Evolutionary conservation across 1,140 invertebrate genomes (phyloP).

Genomic region (Heliconius eleuchia): DNA sequence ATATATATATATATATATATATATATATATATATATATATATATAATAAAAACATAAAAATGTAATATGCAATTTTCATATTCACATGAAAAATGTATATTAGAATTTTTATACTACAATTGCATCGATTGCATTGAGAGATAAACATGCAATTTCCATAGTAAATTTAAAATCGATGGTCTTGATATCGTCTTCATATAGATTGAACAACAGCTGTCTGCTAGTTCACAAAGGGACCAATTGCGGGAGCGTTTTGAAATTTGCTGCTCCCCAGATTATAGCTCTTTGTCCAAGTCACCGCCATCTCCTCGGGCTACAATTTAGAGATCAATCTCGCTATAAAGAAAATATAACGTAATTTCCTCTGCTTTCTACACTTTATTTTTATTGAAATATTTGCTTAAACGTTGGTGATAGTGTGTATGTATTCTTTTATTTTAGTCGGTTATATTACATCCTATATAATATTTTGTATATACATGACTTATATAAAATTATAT

Average conservation of each 20-base stretch:
- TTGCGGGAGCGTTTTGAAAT: slow-evolving; percentile 25
- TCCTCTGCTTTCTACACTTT: not conserved
- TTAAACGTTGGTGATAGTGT: no score
- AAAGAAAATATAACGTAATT: slow-evolving; percentile 1
- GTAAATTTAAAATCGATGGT: not conserved
- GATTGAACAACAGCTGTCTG: slow-evolving; percentile 15
- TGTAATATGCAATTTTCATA: no score
- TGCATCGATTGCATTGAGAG: not conserved
- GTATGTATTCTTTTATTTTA: no score
- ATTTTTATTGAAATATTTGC: not conserved
- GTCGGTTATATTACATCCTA: no score
- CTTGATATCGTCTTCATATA: not conserved
- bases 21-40: no score
- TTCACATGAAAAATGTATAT: not conserved
- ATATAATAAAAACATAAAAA: no score
- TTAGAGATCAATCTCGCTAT: not conserved
- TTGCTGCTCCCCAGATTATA: slow-evolving; percentile 21
- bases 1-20: no score
- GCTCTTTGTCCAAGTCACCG: slow-evolving; percentile 23
- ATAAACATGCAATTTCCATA: not conserved
- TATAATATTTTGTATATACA: no score
- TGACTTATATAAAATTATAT: no score
- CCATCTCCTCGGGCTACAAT: slow-evolving; percentile 4
- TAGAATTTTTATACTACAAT: not conserved
- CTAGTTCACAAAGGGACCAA: slow-evolving; percentile 20